Base-by-base conservation (phyloP, 2,797 vertebrate species). In the Poecile montanus region DNA sequence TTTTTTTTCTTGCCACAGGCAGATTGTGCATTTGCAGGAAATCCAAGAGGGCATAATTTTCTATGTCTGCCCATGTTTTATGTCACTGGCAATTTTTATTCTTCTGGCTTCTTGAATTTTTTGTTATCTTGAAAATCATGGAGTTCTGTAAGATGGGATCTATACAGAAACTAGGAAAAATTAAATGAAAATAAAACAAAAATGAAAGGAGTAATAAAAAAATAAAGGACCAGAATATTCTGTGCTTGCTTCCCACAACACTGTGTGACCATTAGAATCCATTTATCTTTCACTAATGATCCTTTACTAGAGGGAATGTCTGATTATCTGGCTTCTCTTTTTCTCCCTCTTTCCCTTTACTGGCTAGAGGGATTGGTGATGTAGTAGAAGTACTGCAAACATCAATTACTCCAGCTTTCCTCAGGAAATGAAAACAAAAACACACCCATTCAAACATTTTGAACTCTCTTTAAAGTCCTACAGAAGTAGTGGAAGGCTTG, bases 361-460 rank as follows among this genome's bases (percentile, higher is more conserved):
- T 62, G 72, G 38, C 27, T 74, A 51, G 72, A 68, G 26, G 36
- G 48, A 85, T 82, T 82, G 32, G 25, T 40, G n/a, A 58, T 80
- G 68, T 36, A 36, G 36, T 36, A 87, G 72, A 91, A 89, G 80
- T 61, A 65, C 61, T 58, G 44, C 30, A 80, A 29, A 85, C 12
- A 2, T 66, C 62, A 96, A 44, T 38, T 26, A 47, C 38, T 85
- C 12, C 40, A 74, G 11, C 21, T 93, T 85, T 30, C 44, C 58
- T 81, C 48, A 67, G 82, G 89, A 93, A 93, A 60, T n/a, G 32
- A 78, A 88, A 95, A 87, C 42, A 94, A 97, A 91, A 93, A 32
- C 80, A 91, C 92, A 85, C 34, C 29, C 60, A 60, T 72, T 51
- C 47, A 85, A 92, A 70, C 40, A 66, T 83, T 85, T 10, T 82